Percentiles rank a stretch among this genome's conserved stretches.
Conservation (phyloP, 92 coral and sea anemone species). For the Actinernus sp. region DNA sequence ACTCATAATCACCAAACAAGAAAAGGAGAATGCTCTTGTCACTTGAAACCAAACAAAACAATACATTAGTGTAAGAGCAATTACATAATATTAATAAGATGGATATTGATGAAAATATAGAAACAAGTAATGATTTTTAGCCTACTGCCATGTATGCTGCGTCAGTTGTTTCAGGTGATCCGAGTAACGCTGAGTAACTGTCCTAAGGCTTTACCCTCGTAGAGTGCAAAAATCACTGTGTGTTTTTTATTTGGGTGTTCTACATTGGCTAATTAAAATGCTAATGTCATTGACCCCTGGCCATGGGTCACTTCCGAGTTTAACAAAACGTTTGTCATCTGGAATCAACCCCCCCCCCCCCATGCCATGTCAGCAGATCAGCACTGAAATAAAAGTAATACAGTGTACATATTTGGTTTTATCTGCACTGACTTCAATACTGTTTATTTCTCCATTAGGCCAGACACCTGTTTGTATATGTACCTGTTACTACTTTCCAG, state of each 20-base stretch:
- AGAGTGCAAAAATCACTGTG: slow-evolving; percentile 23
- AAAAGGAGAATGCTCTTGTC: slow-evolving; percentile 7
- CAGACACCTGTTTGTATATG: background rate
- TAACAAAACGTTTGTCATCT: slow-evolving; percentile 15
- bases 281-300: slow-evolving; percentile 8
- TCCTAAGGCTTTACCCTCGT: slow-evolving; percentile 19
- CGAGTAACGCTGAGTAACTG: background rate
- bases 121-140: no score
- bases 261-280: slow-evolving; percentile 24
- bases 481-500: slow-evolving; percentile 7
- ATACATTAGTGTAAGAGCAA: no score
- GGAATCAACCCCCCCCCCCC: slow-evolving; percentile 30
- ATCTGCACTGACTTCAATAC: no score
- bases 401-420: no score
- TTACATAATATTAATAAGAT: no score
- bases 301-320: slow-evolving; percentile 46
- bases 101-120: no score
- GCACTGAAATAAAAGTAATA: no score
- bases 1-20: slow-evolving; percentile 13
- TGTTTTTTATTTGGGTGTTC: slow-evolving; percentile 30
- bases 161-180: slow-evolving; percentile 3
- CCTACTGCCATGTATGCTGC: no score
- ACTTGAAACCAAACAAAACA: background rate
- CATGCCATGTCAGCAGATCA: slow-evolving; percentile 15
- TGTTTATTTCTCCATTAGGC: no score